Evolutionary conservation across 2,888 invertebrate genomes (phyloP), one percentile per base, ranked within the genome.

Genomic region (Athalia rosae): DNA sequence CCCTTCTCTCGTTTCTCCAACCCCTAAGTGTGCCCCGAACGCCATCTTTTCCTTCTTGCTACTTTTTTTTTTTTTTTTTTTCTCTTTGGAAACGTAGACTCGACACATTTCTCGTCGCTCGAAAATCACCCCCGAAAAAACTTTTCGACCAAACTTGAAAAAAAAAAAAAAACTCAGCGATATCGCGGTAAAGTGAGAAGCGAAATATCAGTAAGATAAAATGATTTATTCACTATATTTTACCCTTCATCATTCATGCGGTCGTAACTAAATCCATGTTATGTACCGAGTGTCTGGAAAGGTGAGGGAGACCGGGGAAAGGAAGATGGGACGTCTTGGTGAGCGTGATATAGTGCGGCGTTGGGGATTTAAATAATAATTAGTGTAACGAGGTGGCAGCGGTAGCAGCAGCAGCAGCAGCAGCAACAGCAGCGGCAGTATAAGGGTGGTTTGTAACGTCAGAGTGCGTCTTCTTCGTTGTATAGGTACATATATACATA

Each of bases 371-470:
- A 84, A 88, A 88, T 87, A 88, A 88, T 87, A 88, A 88, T 89
- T 89, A 88, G 85, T 86, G 86, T 88, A 89, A 89, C 86, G 86
- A 89, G 87, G 86, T 85, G 87, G 86, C 82, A 79, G 80, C 74
- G 87, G 86, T 85, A 87, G 86, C 82, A 79, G 80, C 74, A 71
- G 28, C n/a, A n/a, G n/a, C n/a, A n/a, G 47, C n/a, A n/a, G n/a
- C 28, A 28, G 28, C 28, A 28, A 28, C 28, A 28, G 28, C 28
- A 28, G 28, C 28, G 28, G 28, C 28, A 2, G 28, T 28, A 28
- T 28, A 28, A 28, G 28, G 28, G 28, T 28, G 28, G 28, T 28
- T 28, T 28, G 1, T 28, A 28, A 28, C 28, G 2, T 28, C 28
- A 28, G 28, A 28, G 28, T 28, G 28, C 28, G 28, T 28, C 28